Base-by-base conservation (phyloP, 2,113 vertebrate genomes). In the Periophthalmodon schlosseri region DNA sequence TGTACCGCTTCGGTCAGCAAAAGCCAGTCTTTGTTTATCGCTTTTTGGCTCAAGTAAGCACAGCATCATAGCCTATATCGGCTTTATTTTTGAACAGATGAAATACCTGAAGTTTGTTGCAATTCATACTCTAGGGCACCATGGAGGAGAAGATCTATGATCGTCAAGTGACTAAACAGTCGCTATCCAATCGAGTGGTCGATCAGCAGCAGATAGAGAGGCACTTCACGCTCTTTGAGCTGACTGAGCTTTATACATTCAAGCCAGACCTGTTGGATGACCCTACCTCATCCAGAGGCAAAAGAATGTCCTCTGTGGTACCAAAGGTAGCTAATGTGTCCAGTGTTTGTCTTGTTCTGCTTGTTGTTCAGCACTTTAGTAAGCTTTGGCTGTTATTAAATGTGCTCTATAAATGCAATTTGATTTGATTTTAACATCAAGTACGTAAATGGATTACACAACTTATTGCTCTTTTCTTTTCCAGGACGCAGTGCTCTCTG, bases 131-230 rank as follows among this genome's bases (percentile, higher is more conserved):
- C 71, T 21, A 99, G 98, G 98, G 98, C 70, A 99, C 98, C 18
- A 99, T 99, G 98, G 98, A 99, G 91, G 97, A 99, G 84, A 99
- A 98, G 92, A 99, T 99, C 90, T 99, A 99, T 14, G 98, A 99
- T 68, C 95, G 98, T 0, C 98, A 99, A 91, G 96, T 99, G 66
- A 96, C 97, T 2, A 99, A 99, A 83, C 96, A 99, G 93, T 99
- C 97, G 0, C 75, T 99, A 16, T 96, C 98, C 21, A 96, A 94
- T 84, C 94, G 98, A 54, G 98, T 99, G 65, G 95, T 99, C 15
- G 98, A 99, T 87, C 96, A 97, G 64, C 98, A 99, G 78, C 98
- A 99, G 88, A 96, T 99, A 14, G 95, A 99, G 76, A 93, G 98
- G 4, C 98, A 99, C 82, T 99, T 98, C 85, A 99, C 98, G 14